Percentiles rank a stretch among this genome's conserved stretches.
Conservation (phyloP, 2,888 invertebrate species). For the Andrena camellia region DNA sequence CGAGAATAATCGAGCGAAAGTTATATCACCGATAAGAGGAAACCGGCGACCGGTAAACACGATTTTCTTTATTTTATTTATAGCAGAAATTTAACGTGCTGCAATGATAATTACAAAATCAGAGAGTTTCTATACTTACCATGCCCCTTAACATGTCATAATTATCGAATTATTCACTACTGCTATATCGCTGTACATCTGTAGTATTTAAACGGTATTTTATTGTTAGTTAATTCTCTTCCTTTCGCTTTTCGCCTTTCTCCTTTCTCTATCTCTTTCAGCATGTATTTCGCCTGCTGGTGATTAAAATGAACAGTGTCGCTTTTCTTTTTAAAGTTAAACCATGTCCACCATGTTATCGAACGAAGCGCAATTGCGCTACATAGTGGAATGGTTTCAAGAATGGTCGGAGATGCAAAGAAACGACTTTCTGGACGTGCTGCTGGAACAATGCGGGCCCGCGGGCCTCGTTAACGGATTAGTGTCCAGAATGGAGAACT, state of each 20-base stretch:
- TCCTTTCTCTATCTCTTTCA: not conserved
- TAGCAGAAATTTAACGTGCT: not conserved
- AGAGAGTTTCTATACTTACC: not conserved
- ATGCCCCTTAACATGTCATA: not conserved
- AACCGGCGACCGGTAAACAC: conserved; percentile 34
- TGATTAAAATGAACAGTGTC: conserved; percentile 22
- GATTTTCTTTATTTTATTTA: not conserved
- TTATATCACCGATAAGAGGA: conserved; percentile 19
- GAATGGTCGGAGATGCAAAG: conserved; percentile 96
- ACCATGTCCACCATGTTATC: conserved; percentile 85
- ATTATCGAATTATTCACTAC: not conserved
- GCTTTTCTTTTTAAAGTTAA: conserved; percentile 68
- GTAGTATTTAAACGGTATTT: not conserved
- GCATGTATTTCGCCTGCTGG: not conserved
- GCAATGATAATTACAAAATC: not conserved
- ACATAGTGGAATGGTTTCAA: conserved; percentile 94
- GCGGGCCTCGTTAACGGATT: conserved; percentile 91
- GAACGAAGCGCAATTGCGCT: conserved; percentile 92
- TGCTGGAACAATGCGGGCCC: conserved; percentile 89
- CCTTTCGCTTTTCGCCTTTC: no score
- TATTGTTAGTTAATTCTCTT: not conserved
- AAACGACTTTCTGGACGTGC: conserved; percentile 92
- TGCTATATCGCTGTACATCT: not conserved
- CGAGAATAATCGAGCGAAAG: conserved; percentile 15
- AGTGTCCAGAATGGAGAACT: conserved; percentile 88